phyloP scores from a whole-genome alignment of 2,888 invertebrate genomes.

The Lithosia quadra region DNA sequence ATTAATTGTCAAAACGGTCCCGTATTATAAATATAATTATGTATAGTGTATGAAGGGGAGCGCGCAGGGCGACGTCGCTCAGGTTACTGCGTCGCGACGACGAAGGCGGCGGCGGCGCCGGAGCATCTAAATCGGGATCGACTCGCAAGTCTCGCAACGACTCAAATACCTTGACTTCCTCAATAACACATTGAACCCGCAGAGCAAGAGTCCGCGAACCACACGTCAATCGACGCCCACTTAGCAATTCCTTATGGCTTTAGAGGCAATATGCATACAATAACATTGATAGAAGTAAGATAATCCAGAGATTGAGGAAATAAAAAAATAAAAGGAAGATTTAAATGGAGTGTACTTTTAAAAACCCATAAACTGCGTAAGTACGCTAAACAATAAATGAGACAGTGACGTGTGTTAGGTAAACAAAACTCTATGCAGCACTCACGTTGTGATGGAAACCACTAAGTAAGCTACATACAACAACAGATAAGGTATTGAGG shows the following conservation, averaged over 20 bases:
- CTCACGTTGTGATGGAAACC: conserved; percentile 20
- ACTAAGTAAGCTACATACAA: conserved; percentile 23
- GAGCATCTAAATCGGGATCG: conserved; percentile 87
- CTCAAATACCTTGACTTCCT: conserved; percentile 88
- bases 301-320: not conserved
- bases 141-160: conserved; percentile 84
- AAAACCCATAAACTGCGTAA: not conserved
- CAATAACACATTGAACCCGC: conserved; percentile 87
- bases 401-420: conserved; percentile 9
- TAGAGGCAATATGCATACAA: conserved; percentile 5
- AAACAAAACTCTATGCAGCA: conserved; percentile 19
- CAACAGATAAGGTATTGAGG: conserved; percentile 43
- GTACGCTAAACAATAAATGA: conserved; percentile 6
- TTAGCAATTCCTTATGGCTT: conserved; percentile 55
- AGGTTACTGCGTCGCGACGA: conserved; percentile 84
- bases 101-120: conserved; percentile 82
- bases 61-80: conserved; percentile 82
- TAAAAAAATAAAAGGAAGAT: not conserved
- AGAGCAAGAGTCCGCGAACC: conserved; percentile 80
- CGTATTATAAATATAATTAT: conserved; percentile 62
- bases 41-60: conserved; percentile 69
- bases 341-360: not conserved
- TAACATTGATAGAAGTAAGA: not conserved
- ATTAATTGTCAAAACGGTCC: conserved; percentile 65
- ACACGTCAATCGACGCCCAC: conserved; percentile 85